A percentile compares a stretch with the other conserved stretches of the same genome.
phyloP scores from a whole-genome alignment of 2,797 vertebrate species.

The Ispidina picta region DNA sequence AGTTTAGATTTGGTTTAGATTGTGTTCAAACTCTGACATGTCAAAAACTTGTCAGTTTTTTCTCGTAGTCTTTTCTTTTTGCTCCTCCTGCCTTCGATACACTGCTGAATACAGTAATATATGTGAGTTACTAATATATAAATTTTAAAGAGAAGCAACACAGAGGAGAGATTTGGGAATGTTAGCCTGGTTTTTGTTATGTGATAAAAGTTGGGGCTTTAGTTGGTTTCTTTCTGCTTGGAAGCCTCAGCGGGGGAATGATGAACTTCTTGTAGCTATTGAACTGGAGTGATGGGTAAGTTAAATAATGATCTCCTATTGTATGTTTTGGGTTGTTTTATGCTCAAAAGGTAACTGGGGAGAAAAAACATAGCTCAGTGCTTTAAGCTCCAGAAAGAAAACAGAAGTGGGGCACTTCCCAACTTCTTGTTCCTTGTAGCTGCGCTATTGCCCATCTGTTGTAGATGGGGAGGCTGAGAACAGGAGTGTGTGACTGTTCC shows the following conservation, averaged over 20 bases:
- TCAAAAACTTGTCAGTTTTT: background rate
- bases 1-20: background rate
- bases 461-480: background rate
- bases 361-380: background rate
- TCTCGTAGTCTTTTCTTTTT: background rate
- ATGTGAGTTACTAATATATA: background rate
- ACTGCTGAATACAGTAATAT: background rate
- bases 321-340: background rate
- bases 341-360: background rate
- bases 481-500: background rate
- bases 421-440: background rate
- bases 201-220: fast-evolving
- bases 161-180: background rate
- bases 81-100: background rate
- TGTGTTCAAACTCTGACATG: background rate
- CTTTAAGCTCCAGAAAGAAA: background rate
- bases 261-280: background rate
- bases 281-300: background rate
- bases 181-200: background rate
- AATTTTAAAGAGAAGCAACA: background rate
- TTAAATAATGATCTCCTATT: background rate
- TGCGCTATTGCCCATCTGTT: background rate
- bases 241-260: background rate
- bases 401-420: background rate
- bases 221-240: background rate